Evolutionary conservation across 2,888 invertebrate species (phyloP), one percentile per base, ranked within the genome.

Genomic region (Metellina segmentata): DNA sequence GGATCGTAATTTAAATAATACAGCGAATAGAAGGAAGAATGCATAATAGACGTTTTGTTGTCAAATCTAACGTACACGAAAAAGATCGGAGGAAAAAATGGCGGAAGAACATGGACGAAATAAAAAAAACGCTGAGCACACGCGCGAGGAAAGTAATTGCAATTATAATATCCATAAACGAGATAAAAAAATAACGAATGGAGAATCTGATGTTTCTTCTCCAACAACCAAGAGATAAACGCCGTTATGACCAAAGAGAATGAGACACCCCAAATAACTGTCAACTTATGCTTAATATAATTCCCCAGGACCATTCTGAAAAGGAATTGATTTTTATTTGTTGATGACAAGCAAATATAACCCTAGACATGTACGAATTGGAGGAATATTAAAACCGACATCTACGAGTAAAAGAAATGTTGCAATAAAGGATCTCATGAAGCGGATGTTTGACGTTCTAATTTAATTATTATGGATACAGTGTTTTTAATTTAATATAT

Each of bases 1-100:
- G 81, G 71, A 7, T 82, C 20, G 82, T 89, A 51, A 89, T 89
- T 89, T 89, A 82, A 89, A 89, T 89, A 89, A 82, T 89, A 89
- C 83, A 77, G 69, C 89, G 82, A 89, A 83, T 89, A 89, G 51
- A 77, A 89, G 51, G 77, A 70, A 77, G 61, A 82, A 51, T 71
- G 83, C 70, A 51, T 69, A 69, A 69, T 79, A 72, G 81, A 72
- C 81, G 52, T 87, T 71, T 81, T 87, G 81, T 72, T 81, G 71
- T 87, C 87, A 48, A 87, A 78, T 69, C 70, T 53, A 52, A 11
- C 81, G n/a, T 61, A 48, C 20, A 72, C 13, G 51, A 83, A 48
- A 83, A 49, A 83, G 51, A 74, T 74, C 8, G 52, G 11, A 6
- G 9, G 7, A 52, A 20, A 5, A 5, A 19, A 69, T 48, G 19